Percentiles rank a stretch among this genome's conserved stretches.
phyloP scores from a whole-genome alignment of 2,888 invertebrate genomes.

The Erebia ligea region DNA sequence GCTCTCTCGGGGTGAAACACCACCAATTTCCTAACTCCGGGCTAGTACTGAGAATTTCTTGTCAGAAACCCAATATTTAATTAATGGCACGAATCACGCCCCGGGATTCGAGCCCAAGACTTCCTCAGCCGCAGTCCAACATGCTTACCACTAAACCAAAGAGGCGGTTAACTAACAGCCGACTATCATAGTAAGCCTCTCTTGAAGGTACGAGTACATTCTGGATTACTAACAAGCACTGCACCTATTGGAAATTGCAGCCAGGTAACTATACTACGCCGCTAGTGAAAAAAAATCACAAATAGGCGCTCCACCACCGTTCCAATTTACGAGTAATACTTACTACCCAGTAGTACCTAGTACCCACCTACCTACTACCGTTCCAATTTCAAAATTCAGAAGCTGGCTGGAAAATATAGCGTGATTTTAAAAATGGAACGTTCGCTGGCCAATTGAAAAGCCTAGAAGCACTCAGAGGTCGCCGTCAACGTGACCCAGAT shows the following conservation, averaged over 20 bases:
- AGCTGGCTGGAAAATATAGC: constrained; percentile 38
- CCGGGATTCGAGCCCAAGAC: too few species aligned
- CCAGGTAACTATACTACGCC: not conserved
- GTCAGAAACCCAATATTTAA: too few species aligned
- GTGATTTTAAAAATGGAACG: constrained; percentile 41
- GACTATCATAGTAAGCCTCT: too few species aligned
- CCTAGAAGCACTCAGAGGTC: constrained; percentile 21
- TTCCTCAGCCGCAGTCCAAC: too few species aligned
- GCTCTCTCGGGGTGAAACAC: too few species aligned
- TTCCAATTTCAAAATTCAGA: constrained; percentile 42
- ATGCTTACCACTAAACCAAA: too few species aligned
- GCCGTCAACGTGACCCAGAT: constrained; percentile 30
- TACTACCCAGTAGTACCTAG: too few species aligned
- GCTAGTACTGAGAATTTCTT: too few species aligned
- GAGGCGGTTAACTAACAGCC: too few species aligned
- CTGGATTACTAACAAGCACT: not conserved
- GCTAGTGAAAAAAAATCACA: constrained; percentile 21
- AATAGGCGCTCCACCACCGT: not conserved
- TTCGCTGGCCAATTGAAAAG: constrained; percentile 37
- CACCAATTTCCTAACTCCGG: too few species aligned
- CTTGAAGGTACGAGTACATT: not conserved
- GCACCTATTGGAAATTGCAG: not conserved
- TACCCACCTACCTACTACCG: too few species aligned
- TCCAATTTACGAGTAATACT: not conserved
- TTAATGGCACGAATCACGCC: too few species aligned